These are phyloP conservation scores for Amia ocellicauda DNA, from an alignment of 2,113 vertebrate species.

Conservation along the genomic window DNA sequence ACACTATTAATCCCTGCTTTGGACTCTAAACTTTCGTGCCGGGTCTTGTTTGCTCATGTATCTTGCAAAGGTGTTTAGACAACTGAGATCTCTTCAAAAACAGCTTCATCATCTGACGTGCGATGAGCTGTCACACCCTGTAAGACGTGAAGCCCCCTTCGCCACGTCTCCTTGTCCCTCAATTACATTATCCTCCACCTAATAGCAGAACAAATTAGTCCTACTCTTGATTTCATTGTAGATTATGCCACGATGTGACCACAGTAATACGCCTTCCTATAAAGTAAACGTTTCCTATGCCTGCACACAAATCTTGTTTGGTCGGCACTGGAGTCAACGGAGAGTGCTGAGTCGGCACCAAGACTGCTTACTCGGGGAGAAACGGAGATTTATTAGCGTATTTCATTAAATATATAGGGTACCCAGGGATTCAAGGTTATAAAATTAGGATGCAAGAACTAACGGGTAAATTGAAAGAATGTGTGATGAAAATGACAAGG, in stretches of 20 bases:
- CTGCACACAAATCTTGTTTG: constrained; percentile 76
- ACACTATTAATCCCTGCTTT: too few species aligned
- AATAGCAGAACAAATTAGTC: constrained; percentile 66
- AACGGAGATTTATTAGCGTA: constrained; percentile 68
- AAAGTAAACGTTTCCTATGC: constrained; percentile 68
- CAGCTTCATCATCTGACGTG: too few species aligned
- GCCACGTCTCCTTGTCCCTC: constrained; percentile 50
- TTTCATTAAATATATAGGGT: constrained; percentile 69
- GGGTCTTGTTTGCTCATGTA: too few species aligned
- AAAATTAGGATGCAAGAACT: constrained; percentile 53
- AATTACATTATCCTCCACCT: constrained; percentile 65
- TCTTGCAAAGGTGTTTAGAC: too few species aligned
- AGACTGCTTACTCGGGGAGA: constrained; percentile 59
- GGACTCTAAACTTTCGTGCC: too few species aligned
- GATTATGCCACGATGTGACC: constrained; percentile 66
- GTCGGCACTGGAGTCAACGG: constrained; percentile 51
- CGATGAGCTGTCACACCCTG: too few species aligned
- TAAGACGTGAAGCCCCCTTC: too few species aligned
- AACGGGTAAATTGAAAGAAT: constrained; percentile 27
- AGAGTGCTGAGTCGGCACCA: constrained; percentile 68
- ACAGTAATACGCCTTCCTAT: constrained; percentile 65
- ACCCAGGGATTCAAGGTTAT: constrained; percentile 46
- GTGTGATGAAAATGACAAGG: constrained; percentile 26
- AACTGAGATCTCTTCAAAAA: too few species aligned
- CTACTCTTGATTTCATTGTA: constrained; percentile 57